Conservation (phyloP, 1,140 invertebrate genomes). For the Melipona quadrifasciata region DNA sequence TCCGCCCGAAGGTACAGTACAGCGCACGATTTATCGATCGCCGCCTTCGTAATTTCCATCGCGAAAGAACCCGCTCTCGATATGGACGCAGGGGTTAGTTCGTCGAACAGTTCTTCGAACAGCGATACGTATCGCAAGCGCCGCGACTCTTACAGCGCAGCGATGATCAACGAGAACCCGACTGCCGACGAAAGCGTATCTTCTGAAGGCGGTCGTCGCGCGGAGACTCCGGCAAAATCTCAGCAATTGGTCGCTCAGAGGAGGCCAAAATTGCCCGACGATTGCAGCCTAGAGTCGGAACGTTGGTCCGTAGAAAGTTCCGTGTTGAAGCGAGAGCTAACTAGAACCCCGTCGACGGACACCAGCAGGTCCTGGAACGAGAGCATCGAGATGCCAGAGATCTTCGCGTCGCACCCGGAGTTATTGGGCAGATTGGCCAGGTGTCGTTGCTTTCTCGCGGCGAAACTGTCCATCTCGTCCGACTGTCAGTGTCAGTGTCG, state of each 20-base stretch:
- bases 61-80: slow-evolving; percentile 33
- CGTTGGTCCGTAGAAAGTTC: slow-evolving; percentile 62
- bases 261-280: slow-evolving; percentile 33
- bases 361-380: slow-evolving; percentile 63
- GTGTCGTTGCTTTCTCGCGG: slow-evolving; percentile 34
- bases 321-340: slow-evolving; percentile 36
- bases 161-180: slow-evolving; percentile 63
- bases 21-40: background rate
- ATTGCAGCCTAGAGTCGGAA: slow-evolving; percentile 58
- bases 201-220: background rate
- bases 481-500: slow-evolving; percentile 46
- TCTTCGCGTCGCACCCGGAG: slow-evolving; percentile 61
- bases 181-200: slow-evolving; percentile 54
- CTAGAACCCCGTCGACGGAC: slow-evolving; percentile 44
- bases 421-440: slow-evolving; percentile 42
- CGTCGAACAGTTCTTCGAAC: slow-evolving; percentile 6
- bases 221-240: background rate
- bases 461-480: slow-evolving; percentile 10
- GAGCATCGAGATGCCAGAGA: slow-evolving; percentile 50
- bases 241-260: slow-evolving; percentile 11
- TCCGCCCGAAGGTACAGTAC: background rate
- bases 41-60: slow-evolving; percentile 21
- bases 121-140: slow-evolving; percentile 57
- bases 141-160: slow-evolving; percentile 70
- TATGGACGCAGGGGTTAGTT: slow-evolving; percentile 38